These are phyloP conservation scores for Lanius collurio DNA, from an alignment of 2,113 vertebrate species.

Conservation along the genomic window DNA sequence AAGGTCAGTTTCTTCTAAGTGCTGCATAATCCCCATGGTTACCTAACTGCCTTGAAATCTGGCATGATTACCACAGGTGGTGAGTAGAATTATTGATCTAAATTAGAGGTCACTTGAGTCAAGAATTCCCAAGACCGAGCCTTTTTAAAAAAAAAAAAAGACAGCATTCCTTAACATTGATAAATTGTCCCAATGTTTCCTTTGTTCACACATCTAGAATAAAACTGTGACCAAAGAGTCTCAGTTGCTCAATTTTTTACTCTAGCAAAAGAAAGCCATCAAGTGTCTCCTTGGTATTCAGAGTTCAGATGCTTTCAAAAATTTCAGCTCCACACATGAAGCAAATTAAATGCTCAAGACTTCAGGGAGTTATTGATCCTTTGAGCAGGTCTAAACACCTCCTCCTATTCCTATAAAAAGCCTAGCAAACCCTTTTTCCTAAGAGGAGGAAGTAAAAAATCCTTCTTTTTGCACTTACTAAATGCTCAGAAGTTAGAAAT, in stretches of 20 bases:
- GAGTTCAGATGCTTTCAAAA: not conserved
- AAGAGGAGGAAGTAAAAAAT: not conserved
- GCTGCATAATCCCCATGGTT: not conserved
- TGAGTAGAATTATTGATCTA: not conserved
- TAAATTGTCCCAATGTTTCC: not conserved
- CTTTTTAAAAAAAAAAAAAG: not conserved
- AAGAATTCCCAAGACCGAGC: not conserved
- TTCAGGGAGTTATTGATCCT: not conserved
- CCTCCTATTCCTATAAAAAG: not conserved
- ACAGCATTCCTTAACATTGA: not conserved
- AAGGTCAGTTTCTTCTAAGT: not conserved
- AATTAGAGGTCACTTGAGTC: not conserved
- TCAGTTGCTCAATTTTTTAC: not conserved
- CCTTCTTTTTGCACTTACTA: not conserved
- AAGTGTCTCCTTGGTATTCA: not conserved
- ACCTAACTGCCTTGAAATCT: constrained; percentile 14
- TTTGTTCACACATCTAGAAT: not conserved
- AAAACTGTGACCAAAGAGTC: not conserved
- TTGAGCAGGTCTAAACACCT: not conserved
- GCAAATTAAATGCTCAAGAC: not conserved
- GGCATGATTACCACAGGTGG: not conserved
- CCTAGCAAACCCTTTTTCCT: not conserved
- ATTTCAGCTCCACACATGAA: not conserved
- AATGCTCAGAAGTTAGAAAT: not conserved
- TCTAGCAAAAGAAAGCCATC: not conserved